Evolutionary conservation across 1,140 invertebrate species (phyloP).

Genomic region (Zaprionus davidi): DNA sequence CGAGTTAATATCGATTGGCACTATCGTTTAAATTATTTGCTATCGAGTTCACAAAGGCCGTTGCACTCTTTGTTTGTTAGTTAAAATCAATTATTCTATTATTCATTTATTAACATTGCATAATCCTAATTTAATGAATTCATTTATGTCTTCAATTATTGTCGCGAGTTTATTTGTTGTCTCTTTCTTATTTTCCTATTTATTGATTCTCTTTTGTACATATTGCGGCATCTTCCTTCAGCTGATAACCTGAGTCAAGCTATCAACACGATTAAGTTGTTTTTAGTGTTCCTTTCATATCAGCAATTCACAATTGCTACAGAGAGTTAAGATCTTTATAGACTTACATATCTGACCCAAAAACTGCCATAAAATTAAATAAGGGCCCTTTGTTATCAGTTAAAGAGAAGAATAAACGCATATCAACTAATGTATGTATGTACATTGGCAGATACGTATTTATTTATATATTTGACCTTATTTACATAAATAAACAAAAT

Average conservation of each 20-base stretch:
- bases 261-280: neutral
- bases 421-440: neutral
- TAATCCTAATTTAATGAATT: too few species aligned
- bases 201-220: neutral
- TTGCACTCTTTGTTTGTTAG: neutral
- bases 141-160: too few species aligned
- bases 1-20: neutral
- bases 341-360: neutral
- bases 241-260: neutral
- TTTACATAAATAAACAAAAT: neutral
- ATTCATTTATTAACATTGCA: too few species aligned
- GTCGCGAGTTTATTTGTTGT: too few species aligned
- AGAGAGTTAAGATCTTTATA: neutral
- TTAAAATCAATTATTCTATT: neutral
- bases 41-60: neutral
- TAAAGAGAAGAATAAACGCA: neutral
- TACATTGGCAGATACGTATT: neutral
- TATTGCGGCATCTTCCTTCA: neutral
- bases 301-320: neutral
- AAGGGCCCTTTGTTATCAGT: neutral
- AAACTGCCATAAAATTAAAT: neutral
- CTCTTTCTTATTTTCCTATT: neutral
- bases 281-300: neutral
- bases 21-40: neutral
- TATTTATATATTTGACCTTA: conserved; percentile 1